Evolutionary conservation across 1,140 invertebrate species (phyloP).

Genomic region (Eufriesea mexicana): DNA sequence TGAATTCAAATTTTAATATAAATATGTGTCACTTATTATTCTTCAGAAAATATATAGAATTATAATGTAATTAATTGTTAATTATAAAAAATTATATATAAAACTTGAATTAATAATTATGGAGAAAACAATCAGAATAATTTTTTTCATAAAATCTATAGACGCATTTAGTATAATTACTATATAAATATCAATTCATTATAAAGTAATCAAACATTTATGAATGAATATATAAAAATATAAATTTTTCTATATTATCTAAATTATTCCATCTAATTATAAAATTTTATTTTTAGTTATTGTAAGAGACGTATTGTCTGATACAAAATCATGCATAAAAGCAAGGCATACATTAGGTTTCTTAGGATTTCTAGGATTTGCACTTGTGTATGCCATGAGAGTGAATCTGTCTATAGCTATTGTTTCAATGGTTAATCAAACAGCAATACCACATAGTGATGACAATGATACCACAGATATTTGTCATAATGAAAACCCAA

Average conservation of each 20-base stretch:
- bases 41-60: not conserved
- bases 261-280: slow-evolving; percentile 4
- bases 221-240: not conserved
- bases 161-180: not conserved
- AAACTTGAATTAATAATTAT: slow-evolving; percentile 15
- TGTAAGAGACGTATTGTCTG: slow-evolving; percentile 72
- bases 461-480: slow-evolving; percentile 84
- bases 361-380: slow-evolving; percentile 90
- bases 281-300: slow-evolving; percentile 76
- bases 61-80: slow-evolving; percentile 6
- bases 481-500: slow-evolving; percentile 81
- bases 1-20: not conserved
- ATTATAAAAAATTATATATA: not conserved
- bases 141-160: slow-evolving; percentile 1
- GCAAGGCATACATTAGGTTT: slow-evolving; percentile 89
- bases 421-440: slow-evolving; percentile 95
- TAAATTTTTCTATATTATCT: slow-evolving; percentile 4
- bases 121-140: not conserved
- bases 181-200: not conserved
- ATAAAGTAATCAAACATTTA: slow-evolving; percentile 1
- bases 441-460: slow-evolving; percentile 84
- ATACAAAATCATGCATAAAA: slow-evolving; percentile 87
- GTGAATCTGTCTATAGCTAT: slow-evolving; percentile 97
- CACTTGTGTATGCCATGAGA: slow-evolving; percentile 94
- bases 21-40: not conserved